Conservation (phyloP, 2,113 vertebrate species). For the Pipa parva region DNA sequence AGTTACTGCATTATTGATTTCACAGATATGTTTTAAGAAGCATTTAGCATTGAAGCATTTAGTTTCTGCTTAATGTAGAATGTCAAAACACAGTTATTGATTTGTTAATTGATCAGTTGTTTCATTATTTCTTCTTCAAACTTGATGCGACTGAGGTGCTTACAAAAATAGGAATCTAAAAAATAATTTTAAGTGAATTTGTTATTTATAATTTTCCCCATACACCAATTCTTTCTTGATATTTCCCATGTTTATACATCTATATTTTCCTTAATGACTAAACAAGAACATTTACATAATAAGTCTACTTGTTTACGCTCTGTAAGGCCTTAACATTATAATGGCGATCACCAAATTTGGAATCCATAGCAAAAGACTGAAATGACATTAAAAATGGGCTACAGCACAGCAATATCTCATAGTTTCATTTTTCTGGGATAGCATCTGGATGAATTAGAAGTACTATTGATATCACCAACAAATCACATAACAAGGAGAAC, state of each 20-base stretch:
- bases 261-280: too few species aligned
- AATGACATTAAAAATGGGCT: too few species aligned
- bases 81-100: slow-evolving; percentile 83
- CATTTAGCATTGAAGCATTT: slow-evolving; percentile 85
- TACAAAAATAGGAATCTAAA: neutral
- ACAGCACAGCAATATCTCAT: too few species aligned
- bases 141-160: slow-evolving; percentile 7
- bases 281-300: too few species aligned
- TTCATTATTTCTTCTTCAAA: slow-evolving; percentile 67
- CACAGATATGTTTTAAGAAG: slow-evolving; percentile 79
- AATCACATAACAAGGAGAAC: too few species aligned
- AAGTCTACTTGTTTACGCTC: too few species aligned
- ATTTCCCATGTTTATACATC: neutral
- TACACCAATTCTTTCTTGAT: neutral
- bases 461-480: too few species aligned
- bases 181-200: neutral
- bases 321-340: too few species aligned
- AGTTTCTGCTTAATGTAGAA: slow-evolving; percentile 90
- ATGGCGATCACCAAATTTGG: too few species aligned
- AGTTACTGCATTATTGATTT: slow-evolving; percentile 75
- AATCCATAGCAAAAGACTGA: too few species aligned
- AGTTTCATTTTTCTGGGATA: too few species aligned
- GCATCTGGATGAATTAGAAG: too few species aligned
- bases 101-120: slow-evolving; percentile 78
- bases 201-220: neutral